Evolutionary conservation across 2,888 invertebrate species (phyloP), one percentile per base, ranked within the genome.

Genomic region (Prenolepis imparis): DNA sequence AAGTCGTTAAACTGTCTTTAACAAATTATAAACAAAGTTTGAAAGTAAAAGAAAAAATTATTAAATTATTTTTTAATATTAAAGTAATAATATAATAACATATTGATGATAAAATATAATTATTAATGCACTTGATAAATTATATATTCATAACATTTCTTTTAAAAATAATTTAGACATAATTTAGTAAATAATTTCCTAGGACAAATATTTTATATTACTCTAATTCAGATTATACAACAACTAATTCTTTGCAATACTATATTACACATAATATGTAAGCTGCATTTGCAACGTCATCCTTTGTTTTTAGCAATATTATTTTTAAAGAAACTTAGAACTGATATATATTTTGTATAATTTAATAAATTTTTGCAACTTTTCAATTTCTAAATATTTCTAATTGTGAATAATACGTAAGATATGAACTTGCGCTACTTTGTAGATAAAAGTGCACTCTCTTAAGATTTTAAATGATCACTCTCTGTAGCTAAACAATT

Each of bases 331-430:
- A 36, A 68, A 67, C 39, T 55, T 67, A 41, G 2, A 36, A 67
- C 2, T 67, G 1, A 39, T 67, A 55, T 48, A 48, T 48, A 52
- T 52, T 55, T 55, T 67, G 9, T 55, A 4, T 55, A 67, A 67
- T 55, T 55, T 77, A 21, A 77, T 39, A 77, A n/a, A 67, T 44
- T 36, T 28, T 63, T 57, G 28, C 8, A 21, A 39, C n/a, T 55
- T 55, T 77, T n/a, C 55, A 66, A 67, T 67, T 67, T 77, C n/a
- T 77, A 67, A 28, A 61, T n/a, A 80, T 80, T 78, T 1, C 36
- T 44, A 80, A 59, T 44, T 59, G n/a, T 39, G 36, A 0, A 39
- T 66, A 39, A 18, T 67, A 67, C 0, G 36, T 21, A 67, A 77
- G 55, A 55, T 24, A n/a, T 18, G 15, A 77, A 39, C n/a, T 67